Percentiles rank a stretch among this genome's conserved stretches.
These are phyloP conservation scores for Iselma pallidipennis DNA, from an alignment of 2,888 invertebrate species.

Conservation along the genomic window DNA sequence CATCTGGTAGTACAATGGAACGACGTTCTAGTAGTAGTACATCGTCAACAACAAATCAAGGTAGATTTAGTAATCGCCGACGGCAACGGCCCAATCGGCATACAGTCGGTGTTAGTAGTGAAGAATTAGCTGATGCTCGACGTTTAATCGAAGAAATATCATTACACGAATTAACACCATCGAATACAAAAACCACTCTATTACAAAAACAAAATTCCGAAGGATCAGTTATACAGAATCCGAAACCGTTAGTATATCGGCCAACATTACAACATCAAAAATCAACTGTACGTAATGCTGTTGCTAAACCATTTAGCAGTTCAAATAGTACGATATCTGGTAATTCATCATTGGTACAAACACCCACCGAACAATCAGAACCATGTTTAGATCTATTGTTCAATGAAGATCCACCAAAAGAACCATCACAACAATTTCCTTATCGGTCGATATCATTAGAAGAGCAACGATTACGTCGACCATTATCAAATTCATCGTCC, in stretches of 20 bases:
- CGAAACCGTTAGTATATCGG: slow-evolving; percentile 12
- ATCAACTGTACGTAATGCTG: slow-evolving; percentile 50
- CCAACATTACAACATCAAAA: slow-evolving; percentile 26
- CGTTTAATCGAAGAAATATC: slow-evolving; percentile 71
- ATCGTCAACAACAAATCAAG: slow-evolving; percentile 30
- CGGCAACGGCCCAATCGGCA: slow-evolving; percentile 71
- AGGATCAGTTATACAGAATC: slow-evolving; percentile 48
- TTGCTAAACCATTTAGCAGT: slow-evolving; percentile 53
- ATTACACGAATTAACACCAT: slow-evolving; percentile 49
- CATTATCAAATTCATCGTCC: slow-evolving; percentile 40
- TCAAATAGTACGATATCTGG: slow-evolving; percentile 44
- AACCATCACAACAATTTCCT: slow-evolving; percentile 4
- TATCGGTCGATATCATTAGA: slow-evolving; percentile 22
- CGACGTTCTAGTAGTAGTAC: slow-evolving; percentile 48
- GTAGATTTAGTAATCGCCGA: slow-evolving; percentile 59
- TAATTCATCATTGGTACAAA: slow-evolving; percentile 49
- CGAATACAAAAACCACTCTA: slow-evolving; percentile 31
- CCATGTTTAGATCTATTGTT: slow-evolving; percentile 45
- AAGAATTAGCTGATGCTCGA: slow-evolving; percentile 79
- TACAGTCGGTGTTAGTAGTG: slow-evolving; percentile 81
- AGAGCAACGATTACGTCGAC: slow-evolving; percentile 25
- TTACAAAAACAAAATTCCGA: slow-evolving; percentile 59
- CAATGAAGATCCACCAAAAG: slow-evolving; percentile 42
- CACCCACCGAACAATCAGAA: slow-evolving; percentile 53
- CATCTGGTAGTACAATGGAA: slow-evolving; percentile 38